A percentile compares a stretch with the other conserved stretches of the same genome.
These are phyloP conservation scores for Rhopalosiphum padi DNA, from an alignment of 1,140 invertebrate species.

Conservation along the genomic window DNA sequence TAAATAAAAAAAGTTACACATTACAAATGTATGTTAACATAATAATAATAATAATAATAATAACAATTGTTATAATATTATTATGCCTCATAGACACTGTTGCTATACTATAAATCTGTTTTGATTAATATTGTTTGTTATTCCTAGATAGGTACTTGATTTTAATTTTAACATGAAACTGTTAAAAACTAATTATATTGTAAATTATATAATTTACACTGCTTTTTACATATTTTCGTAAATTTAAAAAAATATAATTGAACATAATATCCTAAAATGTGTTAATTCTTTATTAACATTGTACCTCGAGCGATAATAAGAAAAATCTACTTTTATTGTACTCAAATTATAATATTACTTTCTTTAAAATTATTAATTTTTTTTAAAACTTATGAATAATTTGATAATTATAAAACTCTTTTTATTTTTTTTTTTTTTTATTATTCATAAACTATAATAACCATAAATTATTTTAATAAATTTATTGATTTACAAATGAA, in stretches of 20 bases:
- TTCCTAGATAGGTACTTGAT: neutral
- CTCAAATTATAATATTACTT: neutral
- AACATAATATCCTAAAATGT: neutral
- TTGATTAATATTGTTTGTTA: neutral
- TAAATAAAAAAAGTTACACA: no score
- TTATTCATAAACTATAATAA: neutral
- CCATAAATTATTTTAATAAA: neutral
- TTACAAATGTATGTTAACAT: neutral
- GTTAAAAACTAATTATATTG: neutral
- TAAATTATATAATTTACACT: neutral
- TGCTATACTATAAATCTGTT: neutral
- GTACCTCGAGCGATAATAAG: neutral
- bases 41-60: slow-evolving; percentile 5
- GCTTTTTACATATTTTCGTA: neutral
- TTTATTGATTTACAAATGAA: neutral
- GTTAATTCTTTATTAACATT: neutral
- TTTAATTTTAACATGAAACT: neutral
- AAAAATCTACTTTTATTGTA: neutral
- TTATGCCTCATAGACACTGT: neutral
- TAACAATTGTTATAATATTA: neutral
- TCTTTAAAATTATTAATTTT: neutral
- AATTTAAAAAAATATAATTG: neutral
- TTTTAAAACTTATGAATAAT: neutral
- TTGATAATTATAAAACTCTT: neutral
- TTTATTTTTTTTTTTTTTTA: neutral